Base-by-base conservation (phyloP, 2,888 invertebrate genomes). In the Celastrina argiolus region DNA sequence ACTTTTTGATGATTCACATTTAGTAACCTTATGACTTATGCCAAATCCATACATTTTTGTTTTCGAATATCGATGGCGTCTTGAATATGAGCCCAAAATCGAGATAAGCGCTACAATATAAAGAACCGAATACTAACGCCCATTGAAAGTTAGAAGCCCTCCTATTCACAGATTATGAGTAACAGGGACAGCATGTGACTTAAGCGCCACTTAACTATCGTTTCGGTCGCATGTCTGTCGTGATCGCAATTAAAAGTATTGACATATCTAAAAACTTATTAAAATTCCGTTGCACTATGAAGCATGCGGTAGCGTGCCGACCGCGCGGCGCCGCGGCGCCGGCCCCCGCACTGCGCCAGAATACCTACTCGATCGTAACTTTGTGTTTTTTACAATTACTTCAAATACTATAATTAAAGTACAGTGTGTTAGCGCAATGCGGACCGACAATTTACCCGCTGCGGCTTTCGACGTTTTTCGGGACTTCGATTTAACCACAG, bases 311-410 rank as follows among this genome's bases (percentile, higher is more conserved):
- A 74, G 89, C 88, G 88, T 89, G 89, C 80, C 84, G 85, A 79
- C 84, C 73, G 71, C 74, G 75, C 77, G 84, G 83, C 85, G 85
- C 83, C 84, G 76, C n/a, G n/a, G n/a, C n/a, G n/a, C n/a, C n/a
- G 74, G 85, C 87, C 85, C 87, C 84, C 87, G 89, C 88, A 88
- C 80, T 87, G 89, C 88, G 87, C 83, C 65, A 65, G 65, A 42
- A 58, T 58, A 65, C 58, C 58, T 58, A 65, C 61, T 14, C 36
- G 39, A 61, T 61, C 5, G 39, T 61, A 61, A 61, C 61, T 61
- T 61, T 61, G 61, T 61, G 18, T 39, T 61, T 61, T 61, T 61
- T 61, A 61, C 61, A 61, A 61, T 61, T 39, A 61, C 61, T 61
- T 61, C 36, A 61, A 61, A 61, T 61, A 39, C 36, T 39, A 61